phyloP scores from a whole-genome alignment of 2,888 invertebrate species.

The Callosobruchus maculatus region DNA sequence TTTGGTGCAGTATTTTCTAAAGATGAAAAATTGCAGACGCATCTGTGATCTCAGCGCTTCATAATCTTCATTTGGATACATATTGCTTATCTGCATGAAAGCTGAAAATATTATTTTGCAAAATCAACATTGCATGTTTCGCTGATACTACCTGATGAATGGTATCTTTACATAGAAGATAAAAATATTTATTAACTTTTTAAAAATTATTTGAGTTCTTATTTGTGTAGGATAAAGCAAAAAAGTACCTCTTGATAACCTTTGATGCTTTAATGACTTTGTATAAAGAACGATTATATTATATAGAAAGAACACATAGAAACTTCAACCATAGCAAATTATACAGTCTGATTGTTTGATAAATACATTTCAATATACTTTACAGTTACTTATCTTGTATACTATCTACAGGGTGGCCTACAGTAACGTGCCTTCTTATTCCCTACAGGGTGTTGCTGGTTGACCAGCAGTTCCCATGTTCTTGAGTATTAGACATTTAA shows the following conservation, averaged over 20 bases:
- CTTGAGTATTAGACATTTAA: no score
- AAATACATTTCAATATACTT: neutral
- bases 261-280: neutral
- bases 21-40: no score
- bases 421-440: no score
- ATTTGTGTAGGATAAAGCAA: neutral
- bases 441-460: no score
- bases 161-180: neutral
- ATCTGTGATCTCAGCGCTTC: neutral
- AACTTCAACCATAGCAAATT: neutral
- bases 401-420: neutral
- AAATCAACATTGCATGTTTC: neutral
- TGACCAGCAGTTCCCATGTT: no score
- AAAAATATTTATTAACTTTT: neutral
- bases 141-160: neutral
- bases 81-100: neutral
- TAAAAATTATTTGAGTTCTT: neutral
- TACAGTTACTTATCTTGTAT: neutral
- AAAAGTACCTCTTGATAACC: neutral
- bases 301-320: neutral
- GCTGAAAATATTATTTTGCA: neutral
- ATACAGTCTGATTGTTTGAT: neutral
- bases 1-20: no score
- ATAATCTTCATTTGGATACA: neutral
- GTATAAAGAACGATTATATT: neutral